Conservation (phyloP, 2,888 invertebrate species). For the Andrena fulva region DNA sequence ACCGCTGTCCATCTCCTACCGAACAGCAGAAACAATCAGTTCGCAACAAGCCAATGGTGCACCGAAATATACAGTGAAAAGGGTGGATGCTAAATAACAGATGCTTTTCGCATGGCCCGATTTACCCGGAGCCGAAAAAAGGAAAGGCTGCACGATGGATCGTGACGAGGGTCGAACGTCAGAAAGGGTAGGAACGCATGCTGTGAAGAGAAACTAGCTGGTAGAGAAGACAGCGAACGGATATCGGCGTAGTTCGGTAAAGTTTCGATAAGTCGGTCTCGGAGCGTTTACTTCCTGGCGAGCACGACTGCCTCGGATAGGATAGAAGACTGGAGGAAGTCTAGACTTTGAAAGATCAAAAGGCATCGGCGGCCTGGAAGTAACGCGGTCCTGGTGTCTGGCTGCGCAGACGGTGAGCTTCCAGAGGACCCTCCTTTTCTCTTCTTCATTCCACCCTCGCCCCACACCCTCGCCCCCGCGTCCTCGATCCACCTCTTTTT, state of each 20-base stretch:
- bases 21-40: background rate
- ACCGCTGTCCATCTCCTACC: background rate
- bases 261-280: conserved; percentile 80
- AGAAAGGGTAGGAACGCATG: conserved; percentile 26
- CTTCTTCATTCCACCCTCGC: conserved; percentile 34
- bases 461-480: conserved; percentile 19
- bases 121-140: conserved; percentile 42
- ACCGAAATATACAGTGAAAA: conserved; percentile 8
- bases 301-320: conserved; percentile 67
- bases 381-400: conserved; percentile 76
- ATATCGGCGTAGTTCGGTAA: conserved; percentile 75
- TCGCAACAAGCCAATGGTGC: no score
- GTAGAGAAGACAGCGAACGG: conserved; percentile 54
- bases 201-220: conserved; percentile 37
- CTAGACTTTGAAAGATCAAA: conserved; percentile 81
- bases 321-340: conserved; percentile 75
- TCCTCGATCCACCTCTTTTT: conserved; percentile 23
- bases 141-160: conserved; percentile 40
- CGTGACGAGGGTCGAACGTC: conserved; percentile 58
- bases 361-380: conserved; percentile 79
- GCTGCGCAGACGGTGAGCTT: conserved; percentile 69
- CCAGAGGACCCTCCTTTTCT: conserved; percentile 53
- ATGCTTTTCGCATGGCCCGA: conserved; percentile 33
- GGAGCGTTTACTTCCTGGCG: conserved; percentile 76
- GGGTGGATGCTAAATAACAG: conserved; percentile 12